A percentile compares a stretch with the other conserved stretches of the same genome.
These are phyloP conservation scores for Drosophila yooni DNA, from an alignment of 2,888 invertebrate genomes.

Conservation along the genomic window DNA sequence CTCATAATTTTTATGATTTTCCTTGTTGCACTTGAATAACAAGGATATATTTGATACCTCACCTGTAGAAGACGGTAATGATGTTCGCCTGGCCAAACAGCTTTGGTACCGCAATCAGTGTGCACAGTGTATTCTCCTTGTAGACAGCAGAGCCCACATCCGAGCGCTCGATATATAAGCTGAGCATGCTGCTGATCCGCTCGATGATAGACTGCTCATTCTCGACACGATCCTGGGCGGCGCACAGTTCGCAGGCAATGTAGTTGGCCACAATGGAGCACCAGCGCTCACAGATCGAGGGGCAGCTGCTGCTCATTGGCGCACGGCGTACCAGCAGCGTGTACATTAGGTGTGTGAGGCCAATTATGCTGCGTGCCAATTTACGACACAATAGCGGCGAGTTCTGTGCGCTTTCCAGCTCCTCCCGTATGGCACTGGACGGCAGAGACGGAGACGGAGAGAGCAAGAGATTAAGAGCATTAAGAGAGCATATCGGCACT, in stretches of 20 bases:
- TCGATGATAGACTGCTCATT: constrained; percentile 60
- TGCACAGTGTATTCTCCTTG: constrained; percentile 56
- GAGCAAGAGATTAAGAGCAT: background rate
- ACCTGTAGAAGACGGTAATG: constrained; percentile 71
- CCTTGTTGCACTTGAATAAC: background rate
- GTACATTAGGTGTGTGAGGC: constrained; percentile 61
- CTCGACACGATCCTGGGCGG: constrained; percentile 60
- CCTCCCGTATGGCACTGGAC: constrained; percentile 65
- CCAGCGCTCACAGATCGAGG: constrained; percentile 57
- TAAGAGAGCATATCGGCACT: background rate
- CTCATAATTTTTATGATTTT: background rate
- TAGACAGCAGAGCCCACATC: constrained; percentile 31
- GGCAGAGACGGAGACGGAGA: background rate
- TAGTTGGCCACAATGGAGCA: constrained; percentile 71
- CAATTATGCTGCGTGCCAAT: constrained; percentile 54
- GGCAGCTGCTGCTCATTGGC: constrained; percentile 17
- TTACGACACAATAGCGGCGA: constrained; percentile 59
- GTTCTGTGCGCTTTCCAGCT: constrained; percentile 49
- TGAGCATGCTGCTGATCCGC: constrained; percentile 64
- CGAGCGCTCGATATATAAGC: constrained; percentile 53
- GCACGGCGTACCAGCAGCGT: constrained; percentile 30
- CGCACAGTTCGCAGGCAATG: constrained; percentile 72
- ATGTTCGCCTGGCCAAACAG: constrained; percentile 69
- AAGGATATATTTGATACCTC: background rate
- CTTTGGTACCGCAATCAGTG: constrained; percentile 69